Evolutionary conservation across 2,797 vertebrate species (phyloP).

Genomic region (Amblyopsis hoosieri): DNA sequence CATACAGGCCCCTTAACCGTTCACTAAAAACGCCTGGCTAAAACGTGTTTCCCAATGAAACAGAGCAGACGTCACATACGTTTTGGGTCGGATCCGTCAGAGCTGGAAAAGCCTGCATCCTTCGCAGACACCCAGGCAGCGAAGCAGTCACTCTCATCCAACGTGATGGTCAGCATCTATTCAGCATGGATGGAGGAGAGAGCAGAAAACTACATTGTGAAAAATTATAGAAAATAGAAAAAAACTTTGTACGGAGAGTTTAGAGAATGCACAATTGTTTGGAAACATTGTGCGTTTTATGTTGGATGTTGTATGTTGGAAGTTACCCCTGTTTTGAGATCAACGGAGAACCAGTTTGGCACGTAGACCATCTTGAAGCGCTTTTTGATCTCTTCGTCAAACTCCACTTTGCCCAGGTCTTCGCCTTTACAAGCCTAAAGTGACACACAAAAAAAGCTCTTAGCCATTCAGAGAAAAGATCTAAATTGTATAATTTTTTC

Average conservation of each 20-base stretch:
- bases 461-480: not conserved
- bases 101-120: conserved; percentile 95
- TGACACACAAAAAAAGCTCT: not conserved
- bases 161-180: conserved; percentile 97
- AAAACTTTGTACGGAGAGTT: too few relatives aligned
- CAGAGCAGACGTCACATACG: conserved; percentile 70
- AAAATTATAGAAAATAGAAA: too few relatives aligned
- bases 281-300: too few relatives aligned
- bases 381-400: conserved; percentile 98
- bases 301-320: not conserved
- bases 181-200: not conserved
- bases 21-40: not conserved
- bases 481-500: too few relatives aligned
- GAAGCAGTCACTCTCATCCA: conserved; percentile 98
- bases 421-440: conserved; percentile 96
- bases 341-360: conserved; percentile 99
- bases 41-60: not conserved
- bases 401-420: conserved; percentile 97
- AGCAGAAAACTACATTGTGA: not conserved
- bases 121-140: conserved; percentile 99
- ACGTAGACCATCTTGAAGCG: conserved; percentile 99
- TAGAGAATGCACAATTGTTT: too few relatives aligned
- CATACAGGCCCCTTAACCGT: too few relatives aligned
- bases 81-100: conserved; percentile 97
- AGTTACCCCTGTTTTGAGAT: conserved; percentile 98